Conservation (phyloP, 92 coral and sea anemone genomes). For the Epizoanthus illoricatus region DNA sequence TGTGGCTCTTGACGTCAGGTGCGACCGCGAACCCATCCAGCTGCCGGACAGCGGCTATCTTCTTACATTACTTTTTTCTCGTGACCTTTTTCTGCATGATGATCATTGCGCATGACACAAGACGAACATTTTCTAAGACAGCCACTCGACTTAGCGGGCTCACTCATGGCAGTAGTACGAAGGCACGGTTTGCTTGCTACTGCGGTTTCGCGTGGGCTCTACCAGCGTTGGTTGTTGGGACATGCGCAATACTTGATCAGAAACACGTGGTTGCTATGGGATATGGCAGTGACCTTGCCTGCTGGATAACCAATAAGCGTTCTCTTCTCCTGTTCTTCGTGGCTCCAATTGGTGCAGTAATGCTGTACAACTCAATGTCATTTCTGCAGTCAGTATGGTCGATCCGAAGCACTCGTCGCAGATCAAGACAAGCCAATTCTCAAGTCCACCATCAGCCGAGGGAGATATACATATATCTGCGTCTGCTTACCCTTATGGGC, state of each 20-base stretch:
- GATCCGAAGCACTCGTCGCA: slow-evolving; percentile 31
- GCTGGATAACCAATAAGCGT: slow-evolving; percentile 69
- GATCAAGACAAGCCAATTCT: neutral
- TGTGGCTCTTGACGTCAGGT: slow-evolving; percentile 38
- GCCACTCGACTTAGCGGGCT: slow-evolving; percentile 59
- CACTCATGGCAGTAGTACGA: slow-evolving; percentile 32
- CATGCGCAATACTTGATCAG: slow-evolving; percentile 68
- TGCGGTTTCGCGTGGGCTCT: slow-evolving; percentile 69
- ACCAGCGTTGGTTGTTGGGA: slow-evolving; percentile 62
- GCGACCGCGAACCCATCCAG: slow-evolving; percentile 1
- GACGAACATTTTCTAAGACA: slow-evolving; percentile 72
- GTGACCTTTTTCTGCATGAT: slow-evolving; percentile 40
- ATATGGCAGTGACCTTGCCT: slow-evolving; percentile 61
- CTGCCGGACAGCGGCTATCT: slow-evolving; percentile 33
- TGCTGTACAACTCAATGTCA: slow-evolving; percentile 33
- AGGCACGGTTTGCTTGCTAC: slow-evolving; percentile 61
- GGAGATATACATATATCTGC: slow-evolving; percentile 2
- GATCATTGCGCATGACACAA: slow-evolving; percentile 42
- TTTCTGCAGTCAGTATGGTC: slow-evolving; percentile 24
- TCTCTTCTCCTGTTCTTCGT: slow-evolving; percentile 32
- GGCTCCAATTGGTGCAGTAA: slow-evolving; percentile 21
- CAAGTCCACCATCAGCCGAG: slow-evolving; percentile 9
- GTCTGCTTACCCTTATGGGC: slow-evolving; percentile 17
- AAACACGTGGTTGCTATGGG: slow-evolving; percentile 68
- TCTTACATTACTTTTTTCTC: slow-evolving; percentile 42